Evolutionary conservation across 2,888 invertebrate genomes (phyloP).

Genomic region (Caenorhabditis sp.): DNA sequence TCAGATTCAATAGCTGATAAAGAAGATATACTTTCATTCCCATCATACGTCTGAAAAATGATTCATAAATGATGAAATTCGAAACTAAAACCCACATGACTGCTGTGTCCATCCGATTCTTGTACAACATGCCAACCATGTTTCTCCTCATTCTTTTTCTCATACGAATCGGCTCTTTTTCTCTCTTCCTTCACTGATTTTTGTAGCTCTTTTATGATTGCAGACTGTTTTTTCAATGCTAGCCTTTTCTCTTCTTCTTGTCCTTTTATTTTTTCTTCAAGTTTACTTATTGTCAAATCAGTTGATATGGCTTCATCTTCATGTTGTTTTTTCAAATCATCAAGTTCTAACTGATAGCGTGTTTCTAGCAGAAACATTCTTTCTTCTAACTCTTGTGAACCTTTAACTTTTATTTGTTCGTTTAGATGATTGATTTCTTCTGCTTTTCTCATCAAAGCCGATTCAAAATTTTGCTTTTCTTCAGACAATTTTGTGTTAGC

Average conservation of each 20-base stretch:
- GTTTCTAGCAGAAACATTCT: constrained; percentile 29
- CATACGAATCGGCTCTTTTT: constrained; percentile 48
- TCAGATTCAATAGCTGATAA: constrained; percentile 71
- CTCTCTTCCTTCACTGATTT: constrained; percentile 49
- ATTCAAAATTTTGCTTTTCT: constrained; percentile 1
- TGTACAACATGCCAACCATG: constrained; percentile 48
- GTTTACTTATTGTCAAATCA: constrained; percentile 3
- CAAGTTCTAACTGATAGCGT: constrained; percentile 31
- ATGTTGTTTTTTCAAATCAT: constrained; percentile 31
- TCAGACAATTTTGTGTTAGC: neutral
- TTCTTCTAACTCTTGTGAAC: constrained; percentile 25
- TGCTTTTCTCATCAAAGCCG: neutral
- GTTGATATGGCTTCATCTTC: constrained; percentile 16
- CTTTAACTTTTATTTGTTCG: neutral
- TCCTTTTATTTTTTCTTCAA: constrained; percentile 24
- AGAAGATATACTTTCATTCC: constrained; percentile 57
- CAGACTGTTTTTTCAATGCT: constrained; percentile 48
- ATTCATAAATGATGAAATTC: neutral
- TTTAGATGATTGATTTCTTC: neutral
- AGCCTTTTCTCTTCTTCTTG: constrained; percentile 35
- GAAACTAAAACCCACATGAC: constrained; percentile 27
- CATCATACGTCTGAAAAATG: constrained; percentile 44
- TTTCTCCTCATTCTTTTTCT: constrained; percentile 45
- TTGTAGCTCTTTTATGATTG: constrained; percentile 50
- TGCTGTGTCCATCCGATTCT: constrained; percentile 40